Base-by-base conservation (phyloP, 2,888 invertebrate genomes). In the Selenia dentaria region DNA sequence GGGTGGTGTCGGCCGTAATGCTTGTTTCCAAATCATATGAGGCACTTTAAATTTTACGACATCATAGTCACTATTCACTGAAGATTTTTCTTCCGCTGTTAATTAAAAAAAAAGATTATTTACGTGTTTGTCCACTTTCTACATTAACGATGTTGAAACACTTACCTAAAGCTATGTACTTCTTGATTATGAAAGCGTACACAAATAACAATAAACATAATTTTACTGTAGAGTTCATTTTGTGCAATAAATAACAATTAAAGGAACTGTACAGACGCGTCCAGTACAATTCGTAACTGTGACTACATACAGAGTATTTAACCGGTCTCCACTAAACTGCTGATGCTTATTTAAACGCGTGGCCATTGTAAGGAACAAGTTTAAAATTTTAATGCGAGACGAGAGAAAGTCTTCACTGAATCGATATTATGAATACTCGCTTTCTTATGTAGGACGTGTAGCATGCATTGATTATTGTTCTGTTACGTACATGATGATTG, bases 351-450 rank as follows among this genome's bases (percentile, higher is more conserved):
- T 82, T 83, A 71, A 75, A 48, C 42, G 42, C 67, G 65, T 70
- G 65, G 67, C 73, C 76, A 78, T 63, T 74, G 79, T 71, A 57
- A 72, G 75, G 79, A 87, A 87, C 90, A 82, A 86, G 88, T 86
- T 88, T 87, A 75, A 84, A 85, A 90, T 89, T 83, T 87, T 77
- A 88, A 87, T 85, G 81, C 56, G 71, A 54, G 60, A 54, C 70
- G 55, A 74, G 88, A 79, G 89, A 90, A 90, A 89, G 90, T 83
- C 63, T 48, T 46, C 62, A 60, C 64, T 63, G 57, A 73, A 74
- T 67, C 64, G 64, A 62, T 71, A 69, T 68, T 67, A 66, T 70
- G 56, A 71, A 70, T 72, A 69, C 73, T 59, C 56, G 71, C 83
- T 83, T 83, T 84, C 76, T 51, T 22, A 67, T 67, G 63, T 59